Percentiles rank a stretch among this genome's conserved stretches.
phyloP scores from a whole-genome alignment of 2,113 vertebrate species.

The Sula dactylatra region DNA sequence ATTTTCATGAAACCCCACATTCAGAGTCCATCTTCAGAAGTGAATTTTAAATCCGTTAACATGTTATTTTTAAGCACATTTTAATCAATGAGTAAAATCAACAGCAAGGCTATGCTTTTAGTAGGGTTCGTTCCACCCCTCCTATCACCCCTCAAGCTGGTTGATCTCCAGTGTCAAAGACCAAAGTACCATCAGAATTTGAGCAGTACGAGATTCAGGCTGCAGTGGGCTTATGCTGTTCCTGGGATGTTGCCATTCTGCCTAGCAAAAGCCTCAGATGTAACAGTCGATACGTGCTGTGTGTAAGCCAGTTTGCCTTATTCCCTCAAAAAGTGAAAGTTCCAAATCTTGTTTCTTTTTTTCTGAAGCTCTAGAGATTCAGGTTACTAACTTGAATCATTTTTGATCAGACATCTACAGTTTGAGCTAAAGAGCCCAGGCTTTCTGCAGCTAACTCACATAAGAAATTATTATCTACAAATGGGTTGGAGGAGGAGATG shows the following conservation, averaged over 20 bases:
- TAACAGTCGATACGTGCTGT: fast-evolving
- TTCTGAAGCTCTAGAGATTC: neutral
- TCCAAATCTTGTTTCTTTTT: neutral
- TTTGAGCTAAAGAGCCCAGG: neutral
- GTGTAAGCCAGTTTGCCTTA: neutral
- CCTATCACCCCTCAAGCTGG: neutral
- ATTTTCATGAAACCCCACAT: neutral
- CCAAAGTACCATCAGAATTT: neutral
- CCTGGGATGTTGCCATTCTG: neutral
- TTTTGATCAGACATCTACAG: neutral
- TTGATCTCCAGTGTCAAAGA: neutral
- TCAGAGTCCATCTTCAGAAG: neutral
- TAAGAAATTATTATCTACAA: neutral
- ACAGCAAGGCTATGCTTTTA: neutral
- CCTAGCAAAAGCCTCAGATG: neutral
- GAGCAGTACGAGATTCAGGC: neutral
- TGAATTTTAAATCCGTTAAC: neutral
- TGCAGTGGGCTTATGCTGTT: neutral
- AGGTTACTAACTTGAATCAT: neutral
- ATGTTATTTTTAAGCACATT: neutral
- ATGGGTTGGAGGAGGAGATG: neutral
- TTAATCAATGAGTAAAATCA: neutral
- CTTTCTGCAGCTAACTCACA: neutral
- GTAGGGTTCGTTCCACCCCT: neutral
- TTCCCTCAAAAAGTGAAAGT: neutral